Evolutionary conservation across 2,888 invertebrate species (phyloP).

Genomic region (Leucophora obtusa): DNA sequence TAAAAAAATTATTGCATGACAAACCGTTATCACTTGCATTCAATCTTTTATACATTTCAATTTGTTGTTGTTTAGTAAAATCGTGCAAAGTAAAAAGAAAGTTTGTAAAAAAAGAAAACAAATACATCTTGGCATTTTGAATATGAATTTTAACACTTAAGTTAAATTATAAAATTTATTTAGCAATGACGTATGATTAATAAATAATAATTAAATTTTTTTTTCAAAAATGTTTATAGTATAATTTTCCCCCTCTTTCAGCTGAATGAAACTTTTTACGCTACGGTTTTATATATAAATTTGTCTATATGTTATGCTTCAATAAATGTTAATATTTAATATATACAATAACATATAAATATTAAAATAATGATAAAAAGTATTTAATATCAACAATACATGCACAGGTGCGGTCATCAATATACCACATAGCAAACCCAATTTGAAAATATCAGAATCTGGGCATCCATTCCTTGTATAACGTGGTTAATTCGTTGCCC

Average conservation of each 20-base stretch:
- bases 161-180: too few relatives aligned
- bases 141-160: neutral
- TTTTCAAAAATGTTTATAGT: too few relatives aligned
- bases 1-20: slow-evolving; percentile 59
- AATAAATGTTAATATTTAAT: slow-evolving; percentile 14
- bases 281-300: too few relatives aligned
- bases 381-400: neutral
- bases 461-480: too few relatives aligned
- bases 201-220: too few relatives aligned
- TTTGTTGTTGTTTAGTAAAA: slow-evolving; percentile 32
- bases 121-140: neutral
- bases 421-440: neutral
- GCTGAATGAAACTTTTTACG: too few relatives aligned
- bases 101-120: slow-evolving; percentile 33
- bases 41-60: slow-evolving; percentile 44
- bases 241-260: too few relatives aligned
- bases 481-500: too few relatives aligned
- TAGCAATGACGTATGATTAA: too few relatives aligned
- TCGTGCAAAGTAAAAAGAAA: slow-evolving; percentile 55
- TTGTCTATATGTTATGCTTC: slow-evolving; percentile 15
- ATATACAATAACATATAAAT: slow-evolving; percentile 9
- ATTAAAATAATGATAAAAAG: neutral
- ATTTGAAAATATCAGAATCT: neutral
- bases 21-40: slow-evolving; percentile 52
- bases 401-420: slow-evolving; percentile 40